These are phyloP conservation scores for Noctuana brunneofusca DNA, from an alignment of 2,888 invertebrate species.

Conservation along the genomic window DNA sequence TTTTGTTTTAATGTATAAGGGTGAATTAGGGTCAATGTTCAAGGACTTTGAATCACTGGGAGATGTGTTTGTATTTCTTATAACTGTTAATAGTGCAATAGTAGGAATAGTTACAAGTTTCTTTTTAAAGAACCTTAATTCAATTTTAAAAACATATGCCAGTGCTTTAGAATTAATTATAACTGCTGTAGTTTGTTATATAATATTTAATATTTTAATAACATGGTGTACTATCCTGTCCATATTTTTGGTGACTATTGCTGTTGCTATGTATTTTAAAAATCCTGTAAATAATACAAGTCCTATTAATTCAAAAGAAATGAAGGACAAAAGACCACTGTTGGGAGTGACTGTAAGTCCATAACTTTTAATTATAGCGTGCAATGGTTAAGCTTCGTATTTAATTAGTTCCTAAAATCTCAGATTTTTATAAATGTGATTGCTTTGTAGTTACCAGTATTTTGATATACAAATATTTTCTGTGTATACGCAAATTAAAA, in stretches of 20 bases:
- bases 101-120: slow-evolving; percentile 97
- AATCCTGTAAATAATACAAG: slow-evolving; percentile 89
- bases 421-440: neutral
- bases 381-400: neutral
- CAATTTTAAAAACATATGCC: slow-evolving; percentile 97
- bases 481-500: neutral
- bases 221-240: slow-evolving; percentile 91
- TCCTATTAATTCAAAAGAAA: slow-evolving; percentile 36
- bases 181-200: slow-evolving; percentile 93
- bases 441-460: neutral
- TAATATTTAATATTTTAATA: slow-evolving; percentile 93
- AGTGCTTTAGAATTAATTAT: slow-evolving; percentile 95
- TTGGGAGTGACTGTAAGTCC: slow-evolving; percentile 51
- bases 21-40: slow-evolving; percentile 85
- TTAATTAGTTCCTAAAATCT: neutral
- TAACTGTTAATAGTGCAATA: slow-evolving; percentile 94
- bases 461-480: neutral
- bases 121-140: slow-evolving; percentile 95
- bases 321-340: slow-evolving; percentile 58
- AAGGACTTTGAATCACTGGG: slow-evolving; percentile 81
- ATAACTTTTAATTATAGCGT: neutral
- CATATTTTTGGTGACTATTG: slow-evolving; percentile 91
- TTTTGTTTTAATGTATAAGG: slow-evolving; percentile 86
- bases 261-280: slow-evolving; percentile 93
- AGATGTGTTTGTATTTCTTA: slow-evolving; percentile 88